Evolutionary conservation across 1,140 invertebrate species (phyloP).

Genomic region (Drosophila sechellia): DNA sequence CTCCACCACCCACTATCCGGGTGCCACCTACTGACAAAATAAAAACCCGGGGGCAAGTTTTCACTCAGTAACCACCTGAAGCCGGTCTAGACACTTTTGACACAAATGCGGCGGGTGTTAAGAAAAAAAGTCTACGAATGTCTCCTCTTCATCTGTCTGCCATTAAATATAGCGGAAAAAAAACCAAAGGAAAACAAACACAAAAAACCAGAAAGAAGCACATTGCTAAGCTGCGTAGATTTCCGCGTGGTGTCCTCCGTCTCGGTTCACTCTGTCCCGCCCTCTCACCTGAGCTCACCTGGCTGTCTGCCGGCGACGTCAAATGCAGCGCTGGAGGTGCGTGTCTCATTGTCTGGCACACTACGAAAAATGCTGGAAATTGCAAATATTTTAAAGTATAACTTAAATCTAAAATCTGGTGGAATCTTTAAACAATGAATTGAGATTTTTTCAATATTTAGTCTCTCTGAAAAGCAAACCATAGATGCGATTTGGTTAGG

Average conservation of each 20-base stretch:
- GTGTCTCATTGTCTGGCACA: constrained; percentile 71
- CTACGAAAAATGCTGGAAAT: not conserved
- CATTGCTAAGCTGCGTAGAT: constrained; percentile 79
- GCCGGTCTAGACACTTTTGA: constrained; percentile 79
- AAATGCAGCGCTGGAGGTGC: constrained; percentile 50
- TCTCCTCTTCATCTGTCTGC: constrained; percentile 58
- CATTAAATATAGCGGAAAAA: constrained; percentile 58
- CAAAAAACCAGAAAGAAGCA: constrained; percentile 59
- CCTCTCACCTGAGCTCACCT: constrained; percentile 14
- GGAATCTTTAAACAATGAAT: too few relatives aligned
- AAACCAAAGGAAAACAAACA: constrained; percentile 37
- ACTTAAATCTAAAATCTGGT: not conserved
- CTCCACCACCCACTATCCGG: not conserved
- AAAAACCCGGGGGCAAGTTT: constrained; percentile 39
- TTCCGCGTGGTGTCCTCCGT: constrained; percentile 56
- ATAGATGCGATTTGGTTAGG: too few relatives aligned
- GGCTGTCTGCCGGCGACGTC: constrained; percentile 27
- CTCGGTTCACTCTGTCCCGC: constrained; percentile 29
- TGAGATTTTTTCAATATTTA: too few relatives aligned
- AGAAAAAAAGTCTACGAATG: constrained; percentile 61
- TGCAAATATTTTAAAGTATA: not conserved
- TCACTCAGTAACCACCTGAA: constrained; percentile 45
- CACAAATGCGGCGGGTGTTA: constrained; percentile 70
- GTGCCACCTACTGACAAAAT: constrained; percentile 12
- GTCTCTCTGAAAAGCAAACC: too few relatives aligned